A percentile compares a stretch with the other conserved stretches of the same genome.
Evolutionary conservation across 2,797 vertebrate genomes (phyloP).

Genomic region (Novumbra hubbsi): DNA sequence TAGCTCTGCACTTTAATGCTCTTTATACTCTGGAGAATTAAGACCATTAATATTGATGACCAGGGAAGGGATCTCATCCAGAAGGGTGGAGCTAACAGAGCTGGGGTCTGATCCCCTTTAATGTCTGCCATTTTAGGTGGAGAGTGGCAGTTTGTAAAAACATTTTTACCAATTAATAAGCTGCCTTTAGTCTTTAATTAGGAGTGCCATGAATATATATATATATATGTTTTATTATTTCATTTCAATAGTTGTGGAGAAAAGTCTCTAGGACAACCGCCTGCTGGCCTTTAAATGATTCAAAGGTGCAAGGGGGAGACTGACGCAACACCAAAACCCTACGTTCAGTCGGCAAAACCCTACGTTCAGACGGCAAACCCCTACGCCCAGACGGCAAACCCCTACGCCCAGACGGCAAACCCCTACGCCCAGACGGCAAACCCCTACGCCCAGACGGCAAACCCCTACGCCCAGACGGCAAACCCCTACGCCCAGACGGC

Average conservation of each 20-base stretch:
- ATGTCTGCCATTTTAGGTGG: not conserved
- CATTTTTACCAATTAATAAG: not conserved
- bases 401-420: too few species aligned
- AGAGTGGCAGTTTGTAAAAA: not conserved
- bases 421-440: too few species aligned
- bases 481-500: not conserved
- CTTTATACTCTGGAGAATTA: constrained; percentile 21
- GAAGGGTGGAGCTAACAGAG: constrained; percentile 18
- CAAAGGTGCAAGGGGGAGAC: constrained; percentile 1
- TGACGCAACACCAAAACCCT: constrained; percentile 21
- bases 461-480: constrained; percentile 11
- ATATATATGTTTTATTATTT: too few species aligned
- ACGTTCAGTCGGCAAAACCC: too few species aligned
- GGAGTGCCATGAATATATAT: not conserved
- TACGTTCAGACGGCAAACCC: too few species aligned
- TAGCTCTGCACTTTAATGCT: constrained; percentile 27
- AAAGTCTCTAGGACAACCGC: too few species aligned
- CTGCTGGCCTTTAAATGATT: constrained; percentile 35
- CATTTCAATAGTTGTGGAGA: too few species aligned
- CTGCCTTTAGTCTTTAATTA: not conserved
- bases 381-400: constrained; percentile 6
- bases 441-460: too few species aligned
- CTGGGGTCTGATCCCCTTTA: not conserved
- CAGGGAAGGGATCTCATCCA: constrained; percentile 2
- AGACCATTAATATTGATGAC: constrained; percentile 50